Evolutionary conservation across 2,888 invertebrate species (phyloP), one percentile per base, ranked within the genome.

Genomic region (Cheilosia vernalis): DNA sequence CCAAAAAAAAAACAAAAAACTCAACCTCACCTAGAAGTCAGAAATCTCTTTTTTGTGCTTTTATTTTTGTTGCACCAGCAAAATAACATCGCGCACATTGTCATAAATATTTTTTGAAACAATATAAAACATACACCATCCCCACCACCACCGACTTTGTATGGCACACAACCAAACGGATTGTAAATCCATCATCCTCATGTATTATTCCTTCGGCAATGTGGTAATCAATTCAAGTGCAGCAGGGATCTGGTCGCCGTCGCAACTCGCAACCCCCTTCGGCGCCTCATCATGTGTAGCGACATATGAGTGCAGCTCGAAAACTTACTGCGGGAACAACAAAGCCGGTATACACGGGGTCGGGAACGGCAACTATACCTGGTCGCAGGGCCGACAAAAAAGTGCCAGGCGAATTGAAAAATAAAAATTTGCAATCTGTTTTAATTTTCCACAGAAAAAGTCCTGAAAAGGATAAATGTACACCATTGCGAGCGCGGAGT

Each of bases 181-280:
- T 79, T 79, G 33, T 72, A 70, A 79, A 72, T 79, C 56, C 79
- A 79, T 79, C 79, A 79, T 79, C 42, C 79, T 79, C 79, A 79
- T 79, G 72, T 79, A 79, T 79, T 72, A 79, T 79, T 79, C 78
- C 63, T 58, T 64, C 33, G 72, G 53, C 72, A 72, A 72, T 64
- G 72, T 64, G 72, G 79, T 53, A 72, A 79, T 79, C 79, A 79
- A 79, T 79, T 79, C 51, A 63, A 76, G 47, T 58, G 64, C 70
- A 72, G 70, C 30, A 47, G 53, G 51, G 17, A 21, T 42, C 55
- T 27, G 15, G 33, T n/a, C 30, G 21, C 51, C 21, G 21, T n/a
- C 15, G 7, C 37, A 13, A 0, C 30, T 2, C 30, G 7, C 61
- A 17, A 19, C 73, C n/a, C 51, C 56, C 21, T 42, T 3, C 21